Conservation (phyloP, 2,888 invertebrate genomes). For the Sarcophaga caerulescens region DNA sequence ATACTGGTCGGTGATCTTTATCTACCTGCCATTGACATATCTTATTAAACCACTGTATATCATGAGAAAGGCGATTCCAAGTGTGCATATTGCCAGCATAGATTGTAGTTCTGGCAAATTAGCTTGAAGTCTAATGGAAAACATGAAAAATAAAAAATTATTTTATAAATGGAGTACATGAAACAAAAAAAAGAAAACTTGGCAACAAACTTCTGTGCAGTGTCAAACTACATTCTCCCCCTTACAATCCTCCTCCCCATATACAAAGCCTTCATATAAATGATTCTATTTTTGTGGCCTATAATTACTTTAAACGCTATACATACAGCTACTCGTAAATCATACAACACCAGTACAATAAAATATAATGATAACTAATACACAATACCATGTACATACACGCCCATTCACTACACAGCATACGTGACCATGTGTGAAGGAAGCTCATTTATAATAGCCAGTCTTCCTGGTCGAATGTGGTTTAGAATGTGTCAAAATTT, state of each 20-base stretch:
- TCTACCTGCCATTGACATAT: too few relatives aligned
- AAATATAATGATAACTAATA: too few relatives aligned
- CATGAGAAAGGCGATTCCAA: too few relatives aligned
- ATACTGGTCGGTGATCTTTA: too few relatives aligned
- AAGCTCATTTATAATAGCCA: slow-evolving; percentile 5
- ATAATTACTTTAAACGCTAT: not conserved
- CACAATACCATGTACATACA: not conserved
- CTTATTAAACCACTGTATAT: too few relatives aligned
- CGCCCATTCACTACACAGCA: not conserved
- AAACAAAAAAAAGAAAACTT: not conserved
- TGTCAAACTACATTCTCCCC: not conserved
- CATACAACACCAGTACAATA: not conserved
- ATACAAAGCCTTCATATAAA: too few relatives aligned
- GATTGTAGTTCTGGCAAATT: too few relatives aligned
- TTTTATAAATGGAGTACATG: not conserved
- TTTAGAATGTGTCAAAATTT: slow-evolving; percentile 60
- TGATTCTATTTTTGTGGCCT: not conserved
- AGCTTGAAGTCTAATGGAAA: too few relatives aligned
- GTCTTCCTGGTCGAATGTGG: slow-evolving; percentile 36
- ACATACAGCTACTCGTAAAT: not conserved
- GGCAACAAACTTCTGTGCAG: not conserved
- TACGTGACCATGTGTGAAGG: not conserved
- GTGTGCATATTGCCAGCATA: too few relatives aligned
- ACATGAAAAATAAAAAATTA: too few relatives aligned
- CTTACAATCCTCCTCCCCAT: not conserved